phyloP scores from a whole-genome alignment of 2,888 invertebrate genomes.

The Hanleya hanleyi region DNA sequence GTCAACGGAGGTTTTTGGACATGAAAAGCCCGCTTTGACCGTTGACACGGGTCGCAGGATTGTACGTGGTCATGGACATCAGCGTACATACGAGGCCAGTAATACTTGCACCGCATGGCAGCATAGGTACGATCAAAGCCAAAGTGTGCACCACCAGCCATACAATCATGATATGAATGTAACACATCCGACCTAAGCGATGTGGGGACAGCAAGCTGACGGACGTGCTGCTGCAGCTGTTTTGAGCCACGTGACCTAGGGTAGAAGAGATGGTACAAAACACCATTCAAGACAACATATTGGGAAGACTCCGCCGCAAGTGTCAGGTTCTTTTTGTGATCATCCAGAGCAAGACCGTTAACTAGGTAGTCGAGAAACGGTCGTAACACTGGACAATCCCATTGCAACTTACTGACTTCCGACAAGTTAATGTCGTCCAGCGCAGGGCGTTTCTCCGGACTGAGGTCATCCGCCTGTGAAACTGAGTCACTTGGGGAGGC shows the following conservation, averaged over 20 bases:
- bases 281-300: neutral
- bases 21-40: neutral
- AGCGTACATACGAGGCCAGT: constrained; percentile 6
- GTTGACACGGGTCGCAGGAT: constrained; percentile 10
- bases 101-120: neutral
- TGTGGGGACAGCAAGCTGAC: neutral
- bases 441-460: no score
- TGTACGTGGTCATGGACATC: constrained; percentile 3
- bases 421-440: no score
- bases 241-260: neutral
- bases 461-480: no score
- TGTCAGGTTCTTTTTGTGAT: no score
- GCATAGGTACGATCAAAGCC: neutral
- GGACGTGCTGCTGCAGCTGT: neutral
- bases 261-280: neutral
- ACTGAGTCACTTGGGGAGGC: no score
- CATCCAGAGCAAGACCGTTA: no score
- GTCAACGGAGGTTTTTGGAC: neutral
- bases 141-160: neutral
- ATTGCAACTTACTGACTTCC: no score
- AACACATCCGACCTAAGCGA: neutral
- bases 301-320: no score
- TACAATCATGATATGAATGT: neutral
- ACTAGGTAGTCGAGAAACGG: no score
- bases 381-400: no score